phyloP scores from a whole-genome alignment of 2,888 invertebrate genomes.

The Drosophila kambysellisi region DNA sequence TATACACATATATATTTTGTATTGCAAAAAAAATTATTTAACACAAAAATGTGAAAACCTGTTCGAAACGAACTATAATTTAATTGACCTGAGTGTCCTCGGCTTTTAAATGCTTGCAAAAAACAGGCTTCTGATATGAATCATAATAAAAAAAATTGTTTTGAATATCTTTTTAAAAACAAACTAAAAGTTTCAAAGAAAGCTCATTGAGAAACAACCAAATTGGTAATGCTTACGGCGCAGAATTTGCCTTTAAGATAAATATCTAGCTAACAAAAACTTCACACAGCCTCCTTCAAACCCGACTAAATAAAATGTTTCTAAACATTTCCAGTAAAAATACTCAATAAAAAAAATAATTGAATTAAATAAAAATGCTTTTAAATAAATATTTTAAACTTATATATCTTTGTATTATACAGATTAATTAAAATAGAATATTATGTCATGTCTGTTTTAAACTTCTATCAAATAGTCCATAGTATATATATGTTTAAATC shows the following conservation, averaged over 20 bases:
- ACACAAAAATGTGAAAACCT: not conserved
- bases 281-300: not conserved
- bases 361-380: conserved; percentile 2
- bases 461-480: conserved; percentile 5
- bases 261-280: not conserved
- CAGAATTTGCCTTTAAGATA: not conserved
- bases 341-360: not conserved
- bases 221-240: not conserved
- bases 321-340: not conserved
- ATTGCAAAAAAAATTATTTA: not conserved
- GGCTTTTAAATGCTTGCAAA: not conserved
- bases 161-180: not conserved
- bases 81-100: not conserved
- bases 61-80: not conserved
- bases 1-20: not conserved
- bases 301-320: not conserved
- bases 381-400: conserved; percentile 17
- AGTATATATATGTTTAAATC: conserved; percentile 3
- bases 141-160: not conserved
- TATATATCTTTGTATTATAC: conserved; percentile 18
- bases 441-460: conserved; percentile 15
- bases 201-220: not conserved
- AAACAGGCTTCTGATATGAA: not conserved
- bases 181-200: not conserved
- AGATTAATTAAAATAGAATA: conserved; percentile 4